Conservation (phyloP, 2,888 invertebrate species). For the Eupithecia dodoneata region DNA sequence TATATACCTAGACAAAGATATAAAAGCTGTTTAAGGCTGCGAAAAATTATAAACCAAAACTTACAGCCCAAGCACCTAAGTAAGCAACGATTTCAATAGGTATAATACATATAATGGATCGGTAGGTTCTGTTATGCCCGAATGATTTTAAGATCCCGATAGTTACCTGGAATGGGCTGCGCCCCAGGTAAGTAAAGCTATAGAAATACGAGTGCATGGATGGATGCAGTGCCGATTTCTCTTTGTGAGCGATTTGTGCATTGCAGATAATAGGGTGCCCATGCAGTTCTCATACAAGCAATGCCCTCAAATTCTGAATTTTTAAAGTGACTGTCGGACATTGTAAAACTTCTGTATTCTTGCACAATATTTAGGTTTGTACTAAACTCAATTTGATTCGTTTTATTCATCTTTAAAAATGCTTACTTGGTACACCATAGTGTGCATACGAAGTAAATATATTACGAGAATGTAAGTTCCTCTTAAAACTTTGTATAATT, state of each 20-base stretch:
- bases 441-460: no score
- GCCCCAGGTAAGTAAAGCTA: constrained; percentile 22
- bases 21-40: no score
- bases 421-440: no score
- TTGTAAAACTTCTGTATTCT: neutral
- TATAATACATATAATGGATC: neutral
- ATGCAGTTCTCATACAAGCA: neutral
- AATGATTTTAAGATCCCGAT: neutral
- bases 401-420: no score
- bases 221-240: constrained; percentile 27
- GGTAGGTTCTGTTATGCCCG: neutral
- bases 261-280: constrained; percentile 24
- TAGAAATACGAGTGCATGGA: constrained; percentile 18
- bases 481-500: no score
- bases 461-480: no score
- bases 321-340: neutral
- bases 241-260: constrained; percentile 29
- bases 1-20: no score
- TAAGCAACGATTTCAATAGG: constrained; percentile 2
- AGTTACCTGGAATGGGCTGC: neutral
- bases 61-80: neutral
- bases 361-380: neutral
- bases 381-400: no score
- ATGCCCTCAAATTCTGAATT: neutral
- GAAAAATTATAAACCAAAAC: no score